phyloP scores from a whole-genome alignment of 2,113 vertebrate genomes.

The Gambusia holbrooki region DNA sequence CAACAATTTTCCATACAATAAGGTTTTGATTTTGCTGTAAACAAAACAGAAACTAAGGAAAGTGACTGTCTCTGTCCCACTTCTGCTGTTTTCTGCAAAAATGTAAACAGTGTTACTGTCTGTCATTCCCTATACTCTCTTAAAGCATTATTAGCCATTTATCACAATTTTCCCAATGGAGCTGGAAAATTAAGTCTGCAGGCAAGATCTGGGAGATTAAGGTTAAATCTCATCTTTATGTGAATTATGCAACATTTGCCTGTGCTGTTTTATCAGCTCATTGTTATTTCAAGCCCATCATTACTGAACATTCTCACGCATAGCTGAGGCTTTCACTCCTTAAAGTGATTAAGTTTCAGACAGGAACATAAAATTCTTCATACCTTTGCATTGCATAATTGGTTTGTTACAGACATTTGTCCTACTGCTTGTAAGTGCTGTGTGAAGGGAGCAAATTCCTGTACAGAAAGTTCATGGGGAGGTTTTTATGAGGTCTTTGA shows the following conservation, averaged over 20 bases:
- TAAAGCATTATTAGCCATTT: not conserved
- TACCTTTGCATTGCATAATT: not conserved
- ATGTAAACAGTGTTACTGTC: not conserved
- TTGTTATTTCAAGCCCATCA: not conserved
- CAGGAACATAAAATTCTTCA: not conserved
- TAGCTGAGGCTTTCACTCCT: not conserved
- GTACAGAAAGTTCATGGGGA: not conserved
- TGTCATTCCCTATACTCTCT: not conserved
- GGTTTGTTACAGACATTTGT: not conserved
- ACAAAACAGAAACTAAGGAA: not conserved
- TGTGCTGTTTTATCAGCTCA: not conserved
- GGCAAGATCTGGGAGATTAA: slow-evolving; percentile 10
- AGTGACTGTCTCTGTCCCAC: slow-evolving; percentile 7
- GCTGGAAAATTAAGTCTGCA: not conserved
- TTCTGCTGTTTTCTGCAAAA: not conserved
- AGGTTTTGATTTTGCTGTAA: not conserved
- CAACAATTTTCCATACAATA: slow-evolving; percentile 1
- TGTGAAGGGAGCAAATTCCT: not conserved
- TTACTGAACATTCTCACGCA: not conserved
- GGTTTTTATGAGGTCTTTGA: slow-evolving; percentile 20
- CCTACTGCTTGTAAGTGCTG: not conserved
- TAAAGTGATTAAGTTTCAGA: not conserved
- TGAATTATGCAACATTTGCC: not conserved
- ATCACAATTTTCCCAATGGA: not conserved
- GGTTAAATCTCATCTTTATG: not conserved